Percentiles rank a stretch among this genome's conserved stretches.
phyloP scores from a whole-genome alignment of 2,113 vertebrate species.

The Butorides virescens region DNA sequence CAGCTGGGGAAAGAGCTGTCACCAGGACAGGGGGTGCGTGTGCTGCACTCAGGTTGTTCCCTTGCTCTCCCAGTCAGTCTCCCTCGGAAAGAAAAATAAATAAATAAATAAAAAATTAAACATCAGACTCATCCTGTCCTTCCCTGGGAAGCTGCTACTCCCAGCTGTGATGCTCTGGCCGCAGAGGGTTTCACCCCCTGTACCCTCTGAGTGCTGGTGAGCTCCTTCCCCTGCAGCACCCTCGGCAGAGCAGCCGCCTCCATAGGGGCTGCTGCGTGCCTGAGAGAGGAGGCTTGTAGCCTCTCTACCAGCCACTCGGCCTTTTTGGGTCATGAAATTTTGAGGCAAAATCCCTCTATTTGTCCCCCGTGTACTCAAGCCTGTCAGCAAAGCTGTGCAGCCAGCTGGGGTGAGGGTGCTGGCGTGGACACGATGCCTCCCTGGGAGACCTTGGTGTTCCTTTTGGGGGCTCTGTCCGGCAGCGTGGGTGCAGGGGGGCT shows the following conservation, averaged over 20 bases:
- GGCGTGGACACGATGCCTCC: rapidly evolving
- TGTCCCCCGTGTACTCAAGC: rapidly evolving
- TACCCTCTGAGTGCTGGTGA: background rate
- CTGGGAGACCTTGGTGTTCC: background rate
- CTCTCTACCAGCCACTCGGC: too few species aligned
- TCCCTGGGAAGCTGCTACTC: background rate
- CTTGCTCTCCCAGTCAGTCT: rapidly evolving
- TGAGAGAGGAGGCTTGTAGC: background rate
- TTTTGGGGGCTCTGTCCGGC: background rate
- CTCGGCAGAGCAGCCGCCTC: background rate
- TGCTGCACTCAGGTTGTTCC: background rate
- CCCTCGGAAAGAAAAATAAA: too few species aligned
- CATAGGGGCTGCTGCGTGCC: rapidly evolving
- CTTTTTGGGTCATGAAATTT: background rate
- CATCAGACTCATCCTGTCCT: rapidly evolving
- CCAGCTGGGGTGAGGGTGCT: too few species aligned
- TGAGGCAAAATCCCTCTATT: background rate
- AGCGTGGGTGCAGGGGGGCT: background rate
- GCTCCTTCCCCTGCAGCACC: background rate
- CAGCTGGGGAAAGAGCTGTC: background rate
- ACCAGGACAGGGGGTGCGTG: rapidly evolving
- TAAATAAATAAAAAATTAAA: background rate
- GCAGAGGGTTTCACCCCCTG: too few species aligned
- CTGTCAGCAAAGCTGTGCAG: rapidly evolving
- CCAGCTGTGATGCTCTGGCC: rapidly evolving